Evolutionary conservation across 2,113 vertebrate genomes (phyloP), one percentile per base, ranked within the genome.

Genomic region (Cyphomyrus discorhynchus): DNA sequence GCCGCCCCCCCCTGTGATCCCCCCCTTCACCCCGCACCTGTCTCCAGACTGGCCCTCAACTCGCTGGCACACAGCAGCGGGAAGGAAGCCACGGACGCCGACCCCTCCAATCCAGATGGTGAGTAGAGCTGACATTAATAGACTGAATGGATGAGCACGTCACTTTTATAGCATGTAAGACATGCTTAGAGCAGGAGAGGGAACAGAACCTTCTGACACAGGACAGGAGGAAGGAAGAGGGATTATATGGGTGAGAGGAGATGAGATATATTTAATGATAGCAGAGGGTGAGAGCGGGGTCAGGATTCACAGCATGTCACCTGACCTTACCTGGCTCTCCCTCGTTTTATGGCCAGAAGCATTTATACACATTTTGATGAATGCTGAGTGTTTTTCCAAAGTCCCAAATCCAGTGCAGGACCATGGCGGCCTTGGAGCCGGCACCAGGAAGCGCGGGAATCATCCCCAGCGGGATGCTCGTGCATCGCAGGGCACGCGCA

Each of bases 101-200:
- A 96, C 42, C 1, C 91, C 5, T 84, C 84, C n/a, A 89, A 91
- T 53, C 90, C 95, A 8, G 95, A 96, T 0, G 95, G 96, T 96
- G 94, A 9, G 94, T 42, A 2, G 15, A 13, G 42, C 27, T 21
- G 15, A 82, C 62, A n/a, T 45, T 62, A 45, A 87, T 56, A 39
- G 56, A 66, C 39, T 17, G 3, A 82, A 27, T 10, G 47, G 24
- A 66, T 39, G 62, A 42, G 85, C 9, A 10, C 0, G 45, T 88
- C 35, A 45, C 35, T 45, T 84, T 45, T 47, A 42, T 47, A 42
- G 74, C 31, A 42, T 42, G 74, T 77, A 17, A 80, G 17, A 42
- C 74, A 42, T 42, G 15, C 17, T 42, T 80, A 35, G 74, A 42
- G 74, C 5, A 42, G 70, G 70, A 77, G 27, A 5, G 70, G 31